Conservation (phyloP, 2,888 invertebrate species). For the Pheosia gnoma region DNA sequence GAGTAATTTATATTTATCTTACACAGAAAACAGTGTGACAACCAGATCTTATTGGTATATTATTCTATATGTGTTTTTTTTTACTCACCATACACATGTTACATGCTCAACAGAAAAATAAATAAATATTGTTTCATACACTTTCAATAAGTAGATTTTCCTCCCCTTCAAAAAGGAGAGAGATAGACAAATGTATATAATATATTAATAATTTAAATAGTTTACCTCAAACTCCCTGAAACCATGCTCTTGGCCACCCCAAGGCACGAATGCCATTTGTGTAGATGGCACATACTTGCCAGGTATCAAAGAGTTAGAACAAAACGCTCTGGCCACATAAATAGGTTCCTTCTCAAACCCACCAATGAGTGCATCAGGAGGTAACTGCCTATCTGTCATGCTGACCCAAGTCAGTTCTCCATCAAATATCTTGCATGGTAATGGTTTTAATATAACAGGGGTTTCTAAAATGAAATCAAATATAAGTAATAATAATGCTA, state of each 20-base stretch:
- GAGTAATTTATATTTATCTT: too few species aligned
- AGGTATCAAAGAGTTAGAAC: conserved; percentile 89
- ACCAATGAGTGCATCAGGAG: conserved; percentile 87
- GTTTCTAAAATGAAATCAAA: conserved; percentile 19
- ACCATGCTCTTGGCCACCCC: conserved; percentile 89
- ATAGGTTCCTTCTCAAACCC: conserved; percentile 85
- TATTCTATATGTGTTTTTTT: too few species aligned
- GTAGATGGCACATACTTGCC: conserved; percentile 89
- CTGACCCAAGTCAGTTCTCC: conserved; percentile 85
- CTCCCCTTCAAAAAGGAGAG: too few species aligned
- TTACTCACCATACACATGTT: too few species aligned
- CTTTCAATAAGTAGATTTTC: too few species aligned
- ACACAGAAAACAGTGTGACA: too few species aligned
- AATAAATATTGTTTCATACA: too few species aligned
- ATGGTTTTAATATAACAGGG: conserved; percentile 21
- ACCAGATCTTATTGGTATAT: too few species aligned
- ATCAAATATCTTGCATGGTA: conserved; percentile 16
- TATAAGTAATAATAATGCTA: too few species aligned
- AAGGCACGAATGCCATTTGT: conserved; percentile 87
- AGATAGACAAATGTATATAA: too few species aligned
- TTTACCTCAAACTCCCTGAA: conserved; percentile 87
- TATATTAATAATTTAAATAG: too few species aligned
- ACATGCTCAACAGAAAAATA: too few species aligned
- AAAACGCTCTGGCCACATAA: conserved; percentile 87
- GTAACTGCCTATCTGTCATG: conserved; percentile 81